Conservation (phyloP, 2,113 vertebrate species). For the Suricata suricatta region DNA sequence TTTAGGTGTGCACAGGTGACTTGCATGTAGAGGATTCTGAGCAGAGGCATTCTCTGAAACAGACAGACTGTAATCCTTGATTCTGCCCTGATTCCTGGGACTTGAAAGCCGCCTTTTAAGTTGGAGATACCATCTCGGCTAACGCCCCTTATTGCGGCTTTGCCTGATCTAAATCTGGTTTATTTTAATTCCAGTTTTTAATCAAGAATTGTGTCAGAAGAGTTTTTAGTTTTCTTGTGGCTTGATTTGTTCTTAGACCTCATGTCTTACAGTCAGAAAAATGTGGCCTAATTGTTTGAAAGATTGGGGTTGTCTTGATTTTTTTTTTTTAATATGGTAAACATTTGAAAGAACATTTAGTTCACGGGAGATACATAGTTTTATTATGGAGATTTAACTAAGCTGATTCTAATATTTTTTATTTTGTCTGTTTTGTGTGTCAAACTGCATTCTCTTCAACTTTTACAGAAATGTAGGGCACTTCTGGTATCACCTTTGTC, state of each 20-base stretch:
- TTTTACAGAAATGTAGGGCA: neutral
- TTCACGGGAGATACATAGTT: neutral
- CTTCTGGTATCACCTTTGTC: neutral
- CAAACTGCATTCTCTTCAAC: neutral
- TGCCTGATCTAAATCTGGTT: conserved; percentile 54
- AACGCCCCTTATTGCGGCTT: conserved; percentile 71
- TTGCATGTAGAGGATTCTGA: conserved; percentile 79
- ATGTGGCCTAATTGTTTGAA: neutral
- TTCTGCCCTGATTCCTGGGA: conserved; percentile 63
- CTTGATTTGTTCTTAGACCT: conserved; percentile 2
- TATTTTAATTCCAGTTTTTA: neutral
- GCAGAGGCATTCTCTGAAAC: conserved; percentile 58
- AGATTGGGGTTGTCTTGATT: neutral
- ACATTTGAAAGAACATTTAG: neutral
- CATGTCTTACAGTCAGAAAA: neutral
- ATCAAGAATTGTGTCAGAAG: neutral
- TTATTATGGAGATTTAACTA: neutral
- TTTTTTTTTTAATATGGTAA: neutral
- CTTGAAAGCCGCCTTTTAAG: conserved; percentile 80
- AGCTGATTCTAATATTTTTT: neutral
- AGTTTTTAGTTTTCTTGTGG: neutral
- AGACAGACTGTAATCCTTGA: conserved; percentile 66
- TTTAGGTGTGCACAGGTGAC: conserved; percentile 75
- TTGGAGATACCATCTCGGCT: conserved; percentile 75
- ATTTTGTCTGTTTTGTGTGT: neutral